These are phyloP conservation scores for Chaitophorus viminalis DNA, from an alignment of 2,888 invertebrate species.

Conservation along the genomic window DNA sequence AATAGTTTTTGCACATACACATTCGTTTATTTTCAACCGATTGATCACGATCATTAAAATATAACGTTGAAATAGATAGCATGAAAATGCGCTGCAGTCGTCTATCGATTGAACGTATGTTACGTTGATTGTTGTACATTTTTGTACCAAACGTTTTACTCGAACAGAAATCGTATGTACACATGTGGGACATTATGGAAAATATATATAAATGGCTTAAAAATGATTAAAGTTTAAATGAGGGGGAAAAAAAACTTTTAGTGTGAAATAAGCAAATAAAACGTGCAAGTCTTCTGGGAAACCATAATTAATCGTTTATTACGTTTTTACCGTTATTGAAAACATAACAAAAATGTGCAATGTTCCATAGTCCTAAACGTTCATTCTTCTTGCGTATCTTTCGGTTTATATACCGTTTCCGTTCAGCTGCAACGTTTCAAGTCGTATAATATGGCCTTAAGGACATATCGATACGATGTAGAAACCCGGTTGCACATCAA, in stretches of 20 bases:
- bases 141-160: slow-evolving; percentile 21
- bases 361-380: not conserved
- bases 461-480: not conserved
- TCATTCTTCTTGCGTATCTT: not conserved
- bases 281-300: not conserved
- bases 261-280: slow-evolving; percentile 38
- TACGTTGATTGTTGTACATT: not conserved
- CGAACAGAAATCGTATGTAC: slow-evolving; percentile 29
- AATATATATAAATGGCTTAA: slow-evolving; percentile 1
- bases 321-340: not conserved
- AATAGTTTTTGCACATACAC: not conserved
- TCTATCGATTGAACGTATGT: not conserved
- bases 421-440: not conserved
- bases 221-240: slow-evolving; percentile 2
- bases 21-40: not conserved
- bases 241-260: slow-evolving; percentile 1
- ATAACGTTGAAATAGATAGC: not conserved
- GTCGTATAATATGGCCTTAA: not conserved
- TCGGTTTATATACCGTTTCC: not conserved
- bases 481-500: not conserved
- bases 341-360: not conserved
- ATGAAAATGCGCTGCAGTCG: not conserved
- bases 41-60: not conserved
- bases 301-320: not conserved
- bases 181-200: slow-evolving; percentile 10